phyloP scores from a whole-genome alignment of 2,888 invertebrate species.

The Cremastinae sp. region DNA sequence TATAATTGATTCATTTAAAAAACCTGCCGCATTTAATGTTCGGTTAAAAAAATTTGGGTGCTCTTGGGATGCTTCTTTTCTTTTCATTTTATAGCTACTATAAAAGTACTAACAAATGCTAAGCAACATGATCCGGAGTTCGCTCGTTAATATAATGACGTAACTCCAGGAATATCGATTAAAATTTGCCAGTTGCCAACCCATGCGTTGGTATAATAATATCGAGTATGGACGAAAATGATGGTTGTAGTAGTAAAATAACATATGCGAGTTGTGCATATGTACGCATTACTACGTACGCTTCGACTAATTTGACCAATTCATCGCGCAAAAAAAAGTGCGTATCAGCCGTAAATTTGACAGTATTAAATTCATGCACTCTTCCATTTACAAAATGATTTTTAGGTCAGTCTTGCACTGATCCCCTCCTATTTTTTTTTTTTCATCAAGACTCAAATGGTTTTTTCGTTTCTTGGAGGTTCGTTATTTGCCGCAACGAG shows the following conservation, averaged over 20 bases:
- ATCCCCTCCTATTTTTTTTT: conserved; percentile 70
- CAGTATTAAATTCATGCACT: conserved; percentile 66
- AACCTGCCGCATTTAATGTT: conserved; percentile 39
- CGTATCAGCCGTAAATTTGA: conserved; percentile 57
- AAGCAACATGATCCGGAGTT: conserved; percentile 68
- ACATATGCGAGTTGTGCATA: conserved; percentile 36
- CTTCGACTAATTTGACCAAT: conserved; percentile 37
- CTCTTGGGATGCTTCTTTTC: conserved; percentile 14
- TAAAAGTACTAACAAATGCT: conserved; percentile 73
- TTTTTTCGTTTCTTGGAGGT: conserved; percentile 67
- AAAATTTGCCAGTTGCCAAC: conserved; percentile 57
- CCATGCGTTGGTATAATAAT: conserved; percentile 45
- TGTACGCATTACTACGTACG: conserved; percentile 23
- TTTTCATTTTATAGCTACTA: conserved; percentile 60
- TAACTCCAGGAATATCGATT: conserved; percentile 63
- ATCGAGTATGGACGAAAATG: conserved; percentile 51
- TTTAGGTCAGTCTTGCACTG: conserved; percentile 73
- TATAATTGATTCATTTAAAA: conserved; percentile 25
- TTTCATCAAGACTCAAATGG: background rate
- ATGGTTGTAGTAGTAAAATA: conserved; percentile 25
- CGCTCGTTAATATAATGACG: conserved; percentile 71
- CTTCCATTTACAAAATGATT: conserved; percentile 67
- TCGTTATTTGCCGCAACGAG: conserved; percentile 69
- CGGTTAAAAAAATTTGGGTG: conserved; percentile 31
- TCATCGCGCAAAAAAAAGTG: conserved; percentile 37